These are phyloP conservation scores for Drosophila putrida DNA, from an alignment of 2,888 invertebrate genomes.

Conservation along the genomic window DNA sequence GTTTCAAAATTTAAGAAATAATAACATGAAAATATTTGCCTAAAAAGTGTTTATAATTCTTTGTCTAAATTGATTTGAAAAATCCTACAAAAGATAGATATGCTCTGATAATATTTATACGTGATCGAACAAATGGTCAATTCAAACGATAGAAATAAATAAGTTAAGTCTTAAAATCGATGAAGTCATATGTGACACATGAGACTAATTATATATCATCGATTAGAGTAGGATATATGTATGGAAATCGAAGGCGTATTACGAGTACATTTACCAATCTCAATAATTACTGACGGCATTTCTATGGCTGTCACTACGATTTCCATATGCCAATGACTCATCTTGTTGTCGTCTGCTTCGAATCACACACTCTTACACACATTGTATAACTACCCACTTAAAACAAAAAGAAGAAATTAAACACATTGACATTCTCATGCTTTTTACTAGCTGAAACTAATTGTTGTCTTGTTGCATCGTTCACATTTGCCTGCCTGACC, in stretches of 20 bases:
- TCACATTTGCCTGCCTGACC: constrained; percentile 51
- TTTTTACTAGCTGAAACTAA: constrained; percentile 48
- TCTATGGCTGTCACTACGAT: constrained; percentile 36
- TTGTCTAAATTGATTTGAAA: neutral
- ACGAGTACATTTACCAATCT: constrained; percentile 1
- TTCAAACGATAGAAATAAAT: neutral
- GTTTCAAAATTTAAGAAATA: no score
- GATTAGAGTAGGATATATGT: neutral
- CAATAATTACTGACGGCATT: constrained; percentile 28
- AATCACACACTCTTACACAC: constrained; percentile 18
- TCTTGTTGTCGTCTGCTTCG: constrained; percentile 59
- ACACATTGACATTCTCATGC: constrained; percentile 50
- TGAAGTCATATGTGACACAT: neutral
- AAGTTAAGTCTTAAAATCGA: neutral
- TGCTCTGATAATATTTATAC: neutral
- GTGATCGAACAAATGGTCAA: neutral
- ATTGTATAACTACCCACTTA: constrained; percentile 1
- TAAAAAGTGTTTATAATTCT: neutral
- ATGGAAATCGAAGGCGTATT: neutral
- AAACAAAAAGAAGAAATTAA: neutral
- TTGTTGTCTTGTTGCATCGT: constrained; percentile 56
- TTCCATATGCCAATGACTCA: constrained; percentile 55
- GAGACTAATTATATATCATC: neutral
- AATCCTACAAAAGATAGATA: neutral
- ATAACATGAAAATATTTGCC: no score